phyloP scores from a whole-genome alignment of 1,140 invertebrate genomes.

The Drosophila pseudoananassae region DNA sequence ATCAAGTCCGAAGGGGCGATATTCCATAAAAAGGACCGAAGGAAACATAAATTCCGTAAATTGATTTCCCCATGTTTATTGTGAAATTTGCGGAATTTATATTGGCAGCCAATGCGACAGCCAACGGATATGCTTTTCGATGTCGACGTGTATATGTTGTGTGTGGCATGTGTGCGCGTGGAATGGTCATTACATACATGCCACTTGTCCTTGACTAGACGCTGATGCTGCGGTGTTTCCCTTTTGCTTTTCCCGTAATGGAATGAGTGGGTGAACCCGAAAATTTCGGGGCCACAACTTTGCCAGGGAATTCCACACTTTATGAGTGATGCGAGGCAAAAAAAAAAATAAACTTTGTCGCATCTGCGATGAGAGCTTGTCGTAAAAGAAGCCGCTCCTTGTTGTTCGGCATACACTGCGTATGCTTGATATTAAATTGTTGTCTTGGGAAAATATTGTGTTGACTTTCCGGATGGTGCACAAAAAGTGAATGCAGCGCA shows the following conservation, averaged over 20 bases:
- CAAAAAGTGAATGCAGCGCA: slow-evolving; percentile 20
- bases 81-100: slow-evolving; percentile 78
- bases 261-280: slow-evolving; percentile 7
- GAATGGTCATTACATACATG: slow-evolving; percentile 16
- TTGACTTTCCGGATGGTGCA: slow-evolving; percentile 67
- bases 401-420: slow-evolving; percentile 47
- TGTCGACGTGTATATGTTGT: slow-evolving; percentile 6
- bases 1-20: slow-evolving; percentile 31
- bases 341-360: slow-evolving; percentile 47
- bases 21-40: slow-evolving; percentile 29
- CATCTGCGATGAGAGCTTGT: slow-evolving; percentile 33
- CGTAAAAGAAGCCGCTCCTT: slow-evolving; percentile 22
- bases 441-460: slow-evolving; percentile 74
- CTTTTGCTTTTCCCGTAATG: background rate
- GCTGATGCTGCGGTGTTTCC: slow-evolving; percentile 21
- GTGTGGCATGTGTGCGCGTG: slow-evolving; percentile 27
- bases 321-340: slow-evolving; percentile 64
- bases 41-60: slow-evolving; percentile 73
- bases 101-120: slow-evolving; percentile 76
- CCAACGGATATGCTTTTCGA: slow-evolving; percentile 17
- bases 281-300: background rate
- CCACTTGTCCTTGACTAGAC: slow-evolving; percentile 29
- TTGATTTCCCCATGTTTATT: slow-evolving; percentile 79
- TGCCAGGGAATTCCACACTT: slow-evolving; percentile 30
- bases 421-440: slow-evolving; percentile 82